phyloP scores from a whole-genome alignment of 2,888 invertebrate species.

The Tribolium freemani region DNA sequence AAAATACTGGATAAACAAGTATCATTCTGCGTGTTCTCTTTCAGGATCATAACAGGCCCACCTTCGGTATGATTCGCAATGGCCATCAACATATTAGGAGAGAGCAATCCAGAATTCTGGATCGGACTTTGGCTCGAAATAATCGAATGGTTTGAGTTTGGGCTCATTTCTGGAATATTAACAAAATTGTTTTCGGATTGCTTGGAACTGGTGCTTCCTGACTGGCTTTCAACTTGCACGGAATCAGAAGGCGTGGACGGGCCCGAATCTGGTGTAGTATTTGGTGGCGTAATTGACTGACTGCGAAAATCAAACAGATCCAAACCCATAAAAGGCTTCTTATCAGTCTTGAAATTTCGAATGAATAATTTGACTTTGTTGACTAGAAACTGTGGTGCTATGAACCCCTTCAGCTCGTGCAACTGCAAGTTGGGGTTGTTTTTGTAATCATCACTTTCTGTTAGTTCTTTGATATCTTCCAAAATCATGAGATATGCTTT shows the following conservation, averaged over 20 bases:
- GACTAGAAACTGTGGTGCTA: conserved; percentile 81
- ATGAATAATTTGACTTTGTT: conserved; percentile 81
- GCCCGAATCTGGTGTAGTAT: conserved; percentile 64
- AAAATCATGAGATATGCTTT: conserved; percentile 85
- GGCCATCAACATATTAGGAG: conserved; percentile 54
- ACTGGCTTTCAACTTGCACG: conserved; percentile 62
- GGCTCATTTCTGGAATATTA: conserved; percentile 66
- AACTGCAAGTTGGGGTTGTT: conserved; percentile 75
- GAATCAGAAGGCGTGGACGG: conserved; percentile 66
- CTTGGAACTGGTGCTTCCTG: conserved; percentile 55
- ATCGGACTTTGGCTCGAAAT: conserved; percentile 63
- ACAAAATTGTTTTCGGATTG: conserved; percentile 60
- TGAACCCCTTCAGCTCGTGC: conserved; percentile 81
- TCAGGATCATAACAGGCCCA: conserved; percentile 52
- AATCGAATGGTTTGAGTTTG: conserved; percentile 65
- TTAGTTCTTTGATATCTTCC: conserved; percentile 83
- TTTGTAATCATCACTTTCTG: conserved; percentile 80
- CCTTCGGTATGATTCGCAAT: conserved; percentile 47
- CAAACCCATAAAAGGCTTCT: conserved; percentile 55
- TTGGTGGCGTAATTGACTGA: conserved; percentile 64
- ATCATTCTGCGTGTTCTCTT: conserved; percentile 56
- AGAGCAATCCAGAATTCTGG: conserved; percentile 56
- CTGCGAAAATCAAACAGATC: conserved; percentile 63
- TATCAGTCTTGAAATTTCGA: conserved; percentile 66
- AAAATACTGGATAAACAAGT: conserved; percentile 61